Percentiles rank a stretch among this genome's conserved stretches.
phyloP scores from a whole-genome alignment of 2,797 vertebrate genomes.

The Xenopus petersii region DNA sequence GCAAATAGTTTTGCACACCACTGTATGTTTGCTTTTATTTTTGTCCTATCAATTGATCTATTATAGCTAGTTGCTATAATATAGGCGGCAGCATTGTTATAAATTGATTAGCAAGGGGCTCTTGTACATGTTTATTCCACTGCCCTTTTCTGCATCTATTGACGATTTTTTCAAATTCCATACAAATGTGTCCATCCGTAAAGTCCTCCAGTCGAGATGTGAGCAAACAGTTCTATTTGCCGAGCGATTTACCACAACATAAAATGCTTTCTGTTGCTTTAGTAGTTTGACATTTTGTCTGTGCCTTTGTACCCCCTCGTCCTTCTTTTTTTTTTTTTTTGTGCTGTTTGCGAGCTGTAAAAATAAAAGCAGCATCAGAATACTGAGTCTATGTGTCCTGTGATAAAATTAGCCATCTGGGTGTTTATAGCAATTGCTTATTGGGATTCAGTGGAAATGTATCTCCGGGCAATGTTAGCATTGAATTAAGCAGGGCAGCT shows the following conservation, averaged over 20 bases:
- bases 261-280: constrained; percentile 8
- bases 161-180: background rate
- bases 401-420: constrained; percentile 62
- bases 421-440: constrained; percentile 54
- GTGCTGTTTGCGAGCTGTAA: constrained; percentile 38
- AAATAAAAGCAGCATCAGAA: constrained; percentile 30
- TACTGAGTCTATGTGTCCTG: constrained; percentile 55
- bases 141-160: constrained; percentile 15
- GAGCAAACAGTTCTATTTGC: constrained; percentile 31
- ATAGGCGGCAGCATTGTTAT: too few species aligned
- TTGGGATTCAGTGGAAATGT: constrained; percentile 54
- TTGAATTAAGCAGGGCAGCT: constrained; percentile 59
- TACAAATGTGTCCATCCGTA: constrained; percentile 13
- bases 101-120: too few species aligned
- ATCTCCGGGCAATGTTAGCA: constrained; percentile 60
- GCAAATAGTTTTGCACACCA: too few species aligned
- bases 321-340: constrained; percentile 2
- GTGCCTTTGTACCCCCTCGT: constrained; percentile 25
- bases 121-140: too few species aligned
- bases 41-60: too few species aligned
- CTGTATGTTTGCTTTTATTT: too few species aligned
- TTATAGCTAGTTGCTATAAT: too few species aligned
- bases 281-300: constrained; percentile 33
- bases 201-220: constrained; percentile 33
- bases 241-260: constrained; percentile 6